Conservation (phyloP, 1,140 invertebrate genomes). For the Portunus trituberculatus region DNA sequence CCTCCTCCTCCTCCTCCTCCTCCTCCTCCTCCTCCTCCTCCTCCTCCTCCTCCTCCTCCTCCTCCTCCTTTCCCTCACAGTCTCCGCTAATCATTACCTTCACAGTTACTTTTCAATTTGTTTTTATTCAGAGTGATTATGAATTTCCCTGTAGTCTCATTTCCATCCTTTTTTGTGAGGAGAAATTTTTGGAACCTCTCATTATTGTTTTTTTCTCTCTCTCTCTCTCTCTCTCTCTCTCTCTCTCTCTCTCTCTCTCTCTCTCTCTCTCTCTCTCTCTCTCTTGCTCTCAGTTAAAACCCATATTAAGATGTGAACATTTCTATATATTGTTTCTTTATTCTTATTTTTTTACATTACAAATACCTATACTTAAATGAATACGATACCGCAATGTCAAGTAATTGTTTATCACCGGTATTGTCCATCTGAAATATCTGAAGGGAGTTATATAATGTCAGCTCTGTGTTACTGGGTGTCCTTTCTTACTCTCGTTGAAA, state of each 20-base stretch:
- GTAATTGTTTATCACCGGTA: no score
- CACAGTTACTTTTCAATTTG: constrained; percentile 1
- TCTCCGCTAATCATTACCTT: not conserved
- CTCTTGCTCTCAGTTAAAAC: not conserved
- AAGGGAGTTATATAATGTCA: no score
- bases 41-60: constrained; percentile 16
- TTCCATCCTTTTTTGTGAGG: not conserved
- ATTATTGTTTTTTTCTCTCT: not conserved
- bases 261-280: constrained; percentile 20
- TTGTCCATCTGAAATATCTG: no score
- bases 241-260: constrained; percentile 20
- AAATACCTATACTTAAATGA: no score
- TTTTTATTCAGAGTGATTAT: not conserved
- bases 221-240: constrained; percentile 20
- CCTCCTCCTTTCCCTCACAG: not conserved
- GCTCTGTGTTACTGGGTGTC: no score
- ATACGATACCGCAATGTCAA: no score
- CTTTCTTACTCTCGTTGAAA: no score
- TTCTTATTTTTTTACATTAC: no score
- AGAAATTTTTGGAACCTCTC: not conserved
- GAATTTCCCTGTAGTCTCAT: not conserved
- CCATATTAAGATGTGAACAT: not conserved
- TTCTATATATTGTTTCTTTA: no score
- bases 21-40: not conserved
- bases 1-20: not conserved